Base-by-base conservation (phyloP, 1,140 invertebrate genomes). In the Meloidogyne exigua region DNA sequence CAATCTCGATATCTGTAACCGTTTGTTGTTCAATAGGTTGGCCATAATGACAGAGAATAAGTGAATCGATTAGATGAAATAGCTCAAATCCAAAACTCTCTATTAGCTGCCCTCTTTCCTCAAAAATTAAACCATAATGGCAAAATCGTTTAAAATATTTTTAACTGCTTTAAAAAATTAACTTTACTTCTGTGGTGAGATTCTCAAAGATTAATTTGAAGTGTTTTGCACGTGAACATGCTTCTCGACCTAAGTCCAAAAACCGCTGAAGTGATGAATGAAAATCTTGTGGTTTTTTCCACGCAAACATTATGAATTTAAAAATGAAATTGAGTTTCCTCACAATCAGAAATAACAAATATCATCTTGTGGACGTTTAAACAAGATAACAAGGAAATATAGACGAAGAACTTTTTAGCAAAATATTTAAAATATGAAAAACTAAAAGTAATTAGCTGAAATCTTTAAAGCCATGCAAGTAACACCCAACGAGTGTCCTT, bases 61-160 rank as follows among this genome's bases (percentile, higher is more conserved):
- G 62, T 62, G 81, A 78, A 68, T 86, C 84, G 3, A 86, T 86
- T 42, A 86, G 63, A 73, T 86, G 85, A 72, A 87, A 87, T 2
- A 81, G 76, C 69, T 86, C 85, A 69, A 86, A 86, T 44, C 74
- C 75, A 74, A 85, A 87, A 26, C 86, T 84, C 23, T 85, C 82
- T 25, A 87, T 65, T 13, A 87, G 71, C 76, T 87, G 85, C 15
- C 84, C 68, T 63, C 84, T 86, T 36, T 86, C 85, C 84, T 87
- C 70, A 76, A 85, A 65, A 36, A 7, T 74, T 12, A 36, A 67
- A 28, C 21, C 11, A 26, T 1, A 78, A 77, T 21, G 9, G 32
- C 28, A 15, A 4, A 21, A 18, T 18, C 25, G 11, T 36, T 21
- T 68, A 15, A 18, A 9, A 18, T 7, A 11, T 11, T 65, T 39